Base-by-base conservation (phyloP, 2,888 invertebrate genomes). In the Melinopterus prodromus region DNA sequence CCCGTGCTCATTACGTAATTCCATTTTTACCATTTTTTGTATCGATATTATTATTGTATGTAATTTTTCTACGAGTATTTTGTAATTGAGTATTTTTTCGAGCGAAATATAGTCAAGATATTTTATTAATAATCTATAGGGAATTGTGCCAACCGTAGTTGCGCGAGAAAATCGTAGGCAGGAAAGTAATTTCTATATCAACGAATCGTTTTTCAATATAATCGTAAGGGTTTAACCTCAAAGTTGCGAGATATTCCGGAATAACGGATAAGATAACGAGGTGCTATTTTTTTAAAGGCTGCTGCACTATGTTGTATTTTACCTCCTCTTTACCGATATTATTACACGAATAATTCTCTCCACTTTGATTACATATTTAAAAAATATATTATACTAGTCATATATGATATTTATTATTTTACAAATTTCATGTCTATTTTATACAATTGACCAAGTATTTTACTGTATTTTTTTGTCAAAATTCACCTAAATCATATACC, bases 371-470 rank as follows among this genome's bases (percentile, higher is more conserved):
- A 77, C 78, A 81, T 81, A 81, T 79, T 82, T 81, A 80, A 81
- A 80, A 76, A 80, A 81, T 81, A 79, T 80, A 82, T 77, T 82
- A 84, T 85, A 84, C 85, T 85, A 85, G 85, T 85, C 85, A 85
- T 83, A 84, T 84, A 84, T 84, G 82, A 84, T 85, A 84, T 84
- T 85, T 85, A 83, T 84, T 84, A 83, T 85, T 82, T 82, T 84
- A 83, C 81, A 74, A 74, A 74, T 82, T 83, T 83, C 81, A 82
- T 82, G 82, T 84, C 84, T 85, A 84, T 84, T 85, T 85, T 85
- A 83, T 85, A 85, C 85, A 81, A 82, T 83, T 82, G 85, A 85
- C 85, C 85, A 85, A 85, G 85, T 85, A 85, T 85, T 85, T 83
- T 85, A 84, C 53, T 53, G 53, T 53, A 53, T 53, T 84, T 84